phyloP scores from a whole-genome alignment of 2,888 invertebrate genomes.

The Himalopsyche kuldschensis region DNA sequence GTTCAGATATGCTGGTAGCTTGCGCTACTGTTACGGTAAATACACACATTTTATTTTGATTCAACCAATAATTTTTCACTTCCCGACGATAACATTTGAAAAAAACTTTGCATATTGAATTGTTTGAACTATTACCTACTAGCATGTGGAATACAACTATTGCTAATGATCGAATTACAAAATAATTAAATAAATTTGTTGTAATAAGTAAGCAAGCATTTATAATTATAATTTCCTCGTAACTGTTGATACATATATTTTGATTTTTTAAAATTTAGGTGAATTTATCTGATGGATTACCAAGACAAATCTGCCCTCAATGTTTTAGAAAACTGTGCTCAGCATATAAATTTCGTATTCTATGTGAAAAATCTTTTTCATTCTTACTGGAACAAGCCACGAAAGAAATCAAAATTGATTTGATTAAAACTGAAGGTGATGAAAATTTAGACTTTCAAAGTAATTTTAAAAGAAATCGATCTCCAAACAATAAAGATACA shows the following conservation, averaged over 20 bases:
- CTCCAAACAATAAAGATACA: neutral
- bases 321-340: slow-evolving; percentile 35
- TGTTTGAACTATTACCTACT: neutral
- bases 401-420: neutral
- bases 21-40: slow-evolving; percentile 25
- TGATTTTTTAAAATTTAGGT: slow-evolving; percentile 19
- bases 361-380: slow-evolving; percentile 28
- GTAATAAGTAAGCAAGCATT: too few relatives aligned
- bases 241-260: neutral
- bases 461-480: neutral
- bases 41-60: neutral
- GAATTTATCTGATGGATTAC: slow-evolving; percentile 26
- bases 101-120: too few relatives aligned
- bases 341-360: slow-evolving; percentile 33
- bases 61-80: neutral
- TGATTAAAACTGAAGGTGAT: neutral
- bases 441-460: neutral
- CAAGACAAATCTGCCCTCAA: slow-evolving; percentile 26
- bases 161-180: neutral
- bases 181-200: too few relatives aligned
- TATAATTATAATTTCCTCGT: neutral
- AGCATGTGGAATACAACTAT: neutral
- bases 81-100: neutral
- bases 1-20: slow-evolving; percentile 18
- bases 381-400: slow-evolving; percentile 13